Evolutionary conservation across 37 sponge, comb jelly and placozoan species (phyloP).

Genomic region (Dysidea cf. avara): DNA sequence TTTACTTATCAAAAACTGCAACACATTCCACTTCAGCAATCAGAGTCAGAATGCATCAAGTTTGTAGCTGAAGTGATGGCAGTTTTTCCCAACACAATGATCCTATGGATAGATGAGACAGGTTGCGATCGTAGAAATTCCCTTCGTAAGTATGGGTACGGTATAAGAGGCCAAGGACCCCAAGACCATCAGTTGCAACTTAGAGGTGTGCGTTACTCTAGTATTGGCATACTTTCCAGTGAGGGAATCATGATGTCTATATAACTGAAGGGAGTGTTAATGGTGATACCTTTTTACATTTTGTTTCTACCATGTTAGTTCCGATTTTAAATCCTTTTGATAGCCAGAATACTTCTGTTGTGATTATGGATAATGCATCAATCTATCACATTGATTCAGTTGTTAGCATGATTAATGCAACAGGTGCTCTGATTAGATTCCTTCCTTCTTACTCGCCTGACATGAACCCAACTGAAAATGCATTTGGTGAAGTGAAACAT

Average conservation of each 20-base stretch:
- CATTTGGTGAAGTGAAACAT: not conserved
- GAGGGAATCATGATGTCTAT: not conserved
- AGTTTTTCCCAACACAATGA: constrained; percentile 1
- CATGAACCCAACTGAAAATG: not conserved
- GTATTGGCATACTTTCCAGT: not conserved
- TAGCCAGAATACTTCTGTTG: not conserved
- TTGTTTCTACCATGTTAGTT: not conserved
- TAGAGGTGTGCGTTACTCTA: no score
- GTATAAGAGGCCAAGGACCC: not conserved
- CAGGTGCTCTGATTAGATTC: not conserved
- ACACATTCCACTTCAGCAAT: not conserved
- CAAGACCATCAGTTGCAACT: no score
- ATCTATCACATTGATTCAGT: constrained; percentile 1
- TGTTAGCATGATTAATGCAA: not conserved
- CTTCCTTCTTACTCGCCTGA: not conserved
- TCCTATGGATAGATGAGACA: no score
- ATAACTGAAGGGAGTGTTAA: constrained; percentile 6
- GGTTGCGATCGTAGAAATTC: not conserved
- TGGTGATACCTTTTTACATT: not conserved
- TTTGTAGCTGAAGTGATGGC: constrained; percentile 6
- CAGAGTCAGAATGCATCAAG: not conserved
- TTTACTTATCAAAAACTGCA: constrained; percentile 2
- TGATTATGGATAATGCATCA: no score
- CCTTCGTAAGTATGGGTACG: not conserved
- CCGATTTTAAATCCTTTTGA: not conserved